phyloP scores from a whole-genome alignment of 2,888 invertebrate genomes.

The Caprella mutica region DNA sequence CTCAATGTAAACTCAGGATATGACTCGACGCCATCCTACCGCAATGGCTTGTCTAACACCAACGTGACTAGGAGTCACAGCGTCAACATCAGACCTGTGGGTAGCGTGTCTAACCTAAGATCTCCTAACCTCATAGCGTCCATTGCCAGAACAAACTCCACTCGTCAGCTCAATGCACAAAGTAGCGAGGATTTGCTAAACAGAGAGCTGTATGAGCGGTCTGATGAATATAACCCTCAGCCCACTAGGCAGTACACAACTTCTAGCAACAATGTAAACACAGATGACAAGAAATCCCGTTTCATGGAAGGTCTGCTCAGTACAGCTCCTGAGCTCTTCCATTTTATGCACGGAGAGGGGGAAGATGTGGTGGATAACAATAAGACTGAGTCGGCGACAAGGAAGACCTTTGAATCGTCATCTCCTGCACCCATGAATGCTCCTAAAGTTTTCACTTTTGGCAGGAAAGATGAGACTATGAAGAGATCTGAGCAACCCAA shows the following conservation, averaged over 20 bases:
- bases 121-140: slow-evolving; percentile 33
- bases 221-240: slow-evolving; percentile 5
- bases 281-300: slow-evolving; percentile 16
- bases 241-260: neutral
- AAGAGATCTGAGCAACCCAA: neutral
- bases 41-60: neutral
- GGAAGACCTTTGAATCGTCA: slow-evolving; percentile 20
- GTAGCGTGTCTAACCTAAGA: slow-evolving; percentile 15
- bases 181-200: slow-evolving; percentile 10
- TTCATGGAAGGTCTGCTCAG: slow-evolving; percentile 34
- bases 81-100: slow-evolving; percentile 24
- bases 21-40: neutral
- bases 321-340: slow-evolving; percentile 33
- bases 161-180: slow-evolving; percentile 9
- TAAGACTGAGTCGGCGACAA: slow-evolving; percentile 21
- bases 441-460: slow-evolving; percentile 26
- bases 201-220: slow-evolving; percentile 7
- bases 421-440: slow-evolving; percentile 16
- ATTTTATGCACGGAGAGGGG: slow-evolving; percentile 32
- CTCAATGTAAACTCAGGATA: slow-evolving; percentile 26
- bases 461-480: slow-evolving; percentile 18
- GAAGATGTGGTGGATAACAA: slow-evolving; percentile 15
- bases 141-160: slow-evolving; percentile 27
- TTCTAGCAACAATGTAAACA: slow-evolving; percentile 7
- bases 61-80: slow-evolving; percentile 30